Evolutionary conservation across 2,113 vertebrate genomes (phyloP).

Genomic region (Petrocephalus zakoni): DNA sequence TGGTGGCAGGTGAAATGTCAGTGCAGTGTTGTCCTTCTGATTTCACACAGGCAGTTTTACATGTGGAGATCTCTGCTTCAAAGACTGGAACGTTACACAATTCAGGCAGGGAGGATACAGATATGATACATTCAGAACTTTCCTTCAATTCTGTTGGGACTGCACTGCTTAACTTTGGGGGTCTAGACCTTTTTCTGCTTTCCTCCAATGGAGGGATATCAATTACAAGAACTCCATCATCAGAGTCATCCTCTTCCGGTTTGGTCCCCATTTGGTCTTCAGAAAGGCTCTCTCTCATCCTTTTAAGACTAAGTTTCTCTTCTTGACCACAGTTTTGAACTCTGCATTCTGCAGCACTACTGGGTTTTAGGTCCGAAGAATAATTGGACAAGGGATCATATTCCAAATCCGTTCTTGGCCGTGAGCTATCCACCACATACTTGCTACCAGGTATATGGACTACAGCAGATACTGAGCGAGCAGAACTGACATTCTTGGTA

Average conservation of each 20-base stretch:
- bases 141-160: background rate
- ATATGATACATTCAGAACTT: background rate
- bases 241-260: slow-evolving; percentile 47
- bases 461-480: slow-evolving; percentile 12
- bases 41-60: background rate
- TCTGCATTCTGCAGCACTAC: slow-evolving; percentile 36
- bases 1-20: background rate
- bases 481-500: slow-evolving; percentile 4
- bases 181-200: slow-evolving; percentile 36
- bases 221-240: slow-evolving; percentile 57
- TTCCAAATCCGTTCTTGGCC: slow-evolving; percentile 61
- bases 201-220: slow-evolving; percentile 45
- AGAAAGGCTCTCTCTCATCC: background rate
- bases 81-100: slow-evolving; percentile 6
- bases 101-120: background rate
- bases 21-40: background rate
- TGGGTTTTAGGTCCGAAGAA: slow-evolving; percentile 50
- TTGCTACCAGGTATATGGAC: slow-evolving; percentile 36
- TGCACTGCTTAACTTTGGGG: slow-evolving; percentile 9
- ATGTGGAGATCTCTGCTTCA: background rate
- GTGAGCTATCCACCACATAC: slow-evolving; percentile 55
- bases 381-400: slow-evolving; percentile 68
- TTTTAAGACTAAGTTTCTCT: slow-evolving; percentile 29
- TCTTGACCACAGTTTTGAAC: slow-evolving; percentile 27
- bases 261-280: background rate